Evolutionary conservation across 2,113 vertebrate genomes (phyloP).

Genomic region (Propithecus coquereli): DNA sequence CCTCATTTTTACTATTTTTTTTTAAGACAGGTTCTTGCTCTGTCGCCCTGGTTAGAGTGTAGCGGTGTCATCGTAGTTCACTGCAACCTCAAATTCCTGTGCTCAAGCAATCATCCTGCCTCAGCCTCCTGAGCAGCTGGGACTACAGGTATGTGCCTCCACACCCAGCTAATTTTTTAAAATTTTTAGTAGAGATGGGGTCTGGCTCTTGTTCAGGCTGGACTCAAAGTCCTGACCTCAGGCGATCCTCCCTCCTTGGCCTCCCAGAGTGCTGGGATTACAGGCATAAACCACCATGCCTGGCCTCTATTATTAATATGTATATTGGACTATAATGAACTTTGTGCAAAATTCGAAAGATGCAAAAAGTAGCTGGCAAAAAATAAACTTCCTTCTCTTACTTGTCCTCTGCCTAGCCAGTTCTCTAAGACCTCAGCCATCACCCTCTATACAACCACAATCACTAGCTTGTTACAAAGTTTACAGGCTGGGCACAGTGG

Average conservation of each 20-base stretch:
- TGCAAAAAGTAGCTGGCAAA: no score
- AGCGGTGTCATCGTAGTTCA: not conserved
- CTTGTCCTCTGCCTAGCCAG: no score
- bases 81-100: not conserved
- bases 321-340: no score
- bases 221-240: not conserved
- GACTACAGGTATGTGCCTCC: not conserved
- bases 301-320: no score
- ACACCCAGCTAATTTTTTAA: not conserved
- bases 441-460: no score
- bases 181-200: not conserved
- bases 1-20: not conserved
- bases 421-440: no score
- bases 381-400: no score
- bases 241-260: not conserved
- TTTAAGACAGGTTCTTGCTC: not conserved
- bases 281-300: not conserved
- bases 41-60: not conserved
- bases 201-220: not conserved
- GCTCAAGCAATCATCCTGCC: not conserved
- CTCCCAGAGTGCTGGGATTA: not conserved
- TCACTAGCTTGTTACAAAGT: no score
- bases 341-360: no score
- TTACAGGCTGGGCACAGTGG: no score
- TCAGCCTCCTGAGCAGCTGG: not conserved